Evolutionary conservation across 1,140 invertebrate genomes (phyloP).

Genomic region (Oreohelix idahoensis): DNA sequence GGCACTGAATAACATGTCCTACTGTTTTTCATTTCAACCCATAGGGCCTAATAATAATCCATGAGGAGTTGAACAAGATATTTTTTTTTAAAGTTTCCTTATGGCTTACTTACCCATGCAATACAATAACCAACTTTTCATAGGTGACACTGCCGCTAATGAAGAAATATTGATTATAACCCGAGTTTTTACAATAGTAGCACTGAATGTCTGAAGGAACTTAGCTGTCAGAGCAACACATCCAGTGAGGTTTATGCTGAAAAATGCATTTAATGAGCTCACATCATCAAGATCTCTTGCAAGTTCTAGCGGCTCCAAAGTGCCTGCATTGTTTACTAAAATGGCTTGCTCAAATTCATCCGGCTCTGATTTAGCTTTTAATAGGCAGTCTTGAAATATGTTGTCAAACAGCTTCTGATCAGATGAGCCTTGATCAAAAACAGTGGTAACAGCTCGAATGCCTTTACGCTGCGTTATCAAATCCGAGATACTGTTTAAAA

Average conservation of each 20-base stretch:
- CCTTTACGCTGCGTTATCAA: constrained; percentile 32
- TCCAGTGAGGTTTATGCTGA: constrained; percentile 85
- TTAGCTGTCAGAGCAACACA: constrained; percentile 84
- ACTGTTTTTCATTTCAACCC: no score
- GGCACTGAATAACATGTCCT: no score
- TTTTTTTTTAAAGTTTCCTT: no score
- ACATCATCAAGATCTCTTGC: constrained; percentile 76
- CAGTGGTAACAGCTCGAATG: constrained; percentile 49
- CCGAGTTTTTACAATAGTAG: constrained; percentile 71
- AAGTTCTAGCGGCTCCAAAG: constrained; percentile 81
- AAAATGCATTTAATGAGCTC: constrained; percentile 76
- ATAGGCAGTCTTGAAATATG: constrained; percentile 61
- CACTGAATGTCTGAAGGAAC: constrained; percentile 79
- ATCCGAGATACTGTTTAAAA: background rate
- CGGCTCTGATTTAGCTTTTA: constrained; percentile 75
- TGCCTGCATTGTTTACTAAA: constrained; percentile 92
- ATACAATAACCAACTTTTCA: constrained; percentile 85
- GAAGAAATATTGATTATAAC: constrained; percentile 91
- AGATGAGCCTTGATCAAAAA: constrained; percentile 69
- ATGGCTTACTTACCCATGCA: constrained; percentile 83
- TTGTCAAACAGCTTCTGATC: constrained; percentile 65
- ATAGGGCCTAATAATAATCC: no score
- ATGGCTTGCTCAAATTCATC: constrained; percentile 79
- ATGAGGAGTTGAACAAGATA: no score
- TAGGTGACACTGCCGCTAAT: constrained; percentile 83